Conservation (phyloP, 2,888 invertebrate species). For the Oxystoma pomonae region DNA sequence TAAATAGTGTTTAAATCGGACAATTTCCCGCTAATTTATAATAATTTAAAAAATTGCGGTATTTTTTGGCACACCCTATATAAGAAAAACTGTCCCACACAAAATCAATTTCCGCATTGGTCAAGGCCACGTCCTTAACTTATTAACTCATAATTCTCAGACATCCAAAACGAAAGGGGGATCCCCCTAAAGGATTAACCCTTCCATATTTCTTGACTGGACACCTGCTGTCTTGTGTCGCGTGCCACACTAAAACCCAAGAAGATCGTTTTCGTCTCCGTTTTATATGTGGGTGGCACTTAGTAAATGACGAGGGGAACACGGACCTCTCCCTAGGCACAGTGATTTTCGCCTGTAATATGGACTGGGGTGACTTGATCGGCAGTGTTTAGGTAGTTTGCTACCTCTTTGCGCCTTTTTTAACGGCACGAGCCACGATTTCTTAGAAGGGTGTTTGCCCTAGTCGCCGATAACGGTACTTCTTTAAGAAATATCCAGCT, state of each 20-base stretch:
- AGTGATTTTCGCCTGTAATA: background rate
- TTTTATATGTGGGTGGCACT: background rate
- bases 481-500: too few relatives aligned
- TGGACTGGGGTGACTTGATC: background rate
- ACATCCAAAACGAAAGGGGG: slow-evolving; percentile 8
- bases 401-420: background rate
- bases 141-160: background rate
- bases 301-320: background rate
- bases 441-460: background rate
- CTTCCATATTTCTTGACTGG: slow-evolving; percentile 20
- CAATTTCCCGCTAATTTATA: too few relatives aligned
- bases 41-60: too few relatives aligned
- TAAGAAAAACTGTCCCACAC: too few relatives aligned
- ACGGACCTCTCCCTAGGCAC: background rate
- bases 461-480: background rate
- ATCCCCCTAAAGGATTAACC: slow-evolving; percentile 24
- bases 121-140: background rate
- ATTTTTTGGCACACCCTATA: too few relatives aligned
- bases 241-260: slow-evolving; percentile 19
- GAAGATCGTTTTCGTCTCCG: slow-evolving; percentile 19
- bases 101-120: too few relatives aligned
- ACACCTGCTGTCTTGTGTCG: slow-evolving; percentile 26
- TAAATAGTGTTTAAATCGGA: too few relatives aligned
- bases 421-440: background rate
- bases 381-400: background rate